phyloP scores from a whole-genome alignment of 2,113 vertebrate genomes.

The Paraplagusia blochii region DNA sequence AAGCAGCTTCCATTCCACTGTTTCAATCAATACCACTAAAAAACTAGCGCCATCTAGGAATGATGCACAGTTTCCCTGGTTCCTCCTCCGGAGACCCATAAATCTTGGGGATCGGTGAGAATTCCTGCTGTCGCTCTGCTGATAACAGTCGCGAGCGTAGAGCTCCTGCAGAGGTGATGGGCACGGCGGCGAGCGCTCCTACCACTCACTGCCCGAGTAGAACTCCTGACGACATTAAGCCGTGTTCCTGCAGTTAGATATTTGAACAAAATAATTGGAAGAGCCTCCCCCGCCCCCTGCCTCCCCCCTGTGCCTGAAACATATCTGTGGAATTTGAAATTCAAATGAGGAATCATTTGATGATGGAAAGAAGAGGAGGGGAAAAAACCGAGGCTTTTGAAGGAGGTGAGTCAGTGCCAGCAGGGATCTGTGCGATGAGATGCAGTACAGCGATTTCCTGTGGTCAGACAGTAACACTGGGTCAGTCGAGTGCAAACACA shows the following conservation, averaged over 20 bases:
- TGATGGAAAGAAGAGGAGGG: constrained; percentile 26
- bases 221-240: constrained; percentile 46
- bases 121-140: no score
- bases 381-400: constrained; percentile 43
- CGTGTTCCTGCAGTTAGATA: constrained; percentile 33
- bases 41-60: background rate
- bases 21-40: background rate
- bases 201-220: constrained; percentile 26
- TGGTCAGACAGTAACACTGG: constrained; percentile 38
- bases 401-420: constrained; percentile 37
- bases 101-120: no score
- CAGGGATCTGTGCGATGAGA: constrained; percentile 2
- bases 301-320: constrained; percentile 40
- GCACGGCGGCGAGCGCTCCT: constrained; percentile 9
- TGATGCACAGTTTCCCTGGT: constrained; percentile 1
- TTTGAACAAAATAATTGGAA: constrained; percentile 40
- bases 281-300: no score
- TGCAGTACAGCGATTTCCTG: constrained; percentile 21
- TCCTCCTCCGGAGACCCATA: no score
- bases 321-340: constrained; percentile 53
- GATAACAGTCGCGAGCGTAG: constrained; percentile 16
- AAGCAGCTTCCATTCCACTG: background rate
- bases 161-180: constrained; percentile 3
- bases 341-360: constrained; percentile 63
- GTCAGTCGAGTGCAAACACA: constrained; percentile 32